Percentiles rank a stretch among this genome's conserved stretches.
Evolutionary conservation across 2,888 invertebrate genomes (phyloP).

Genomic region (Chymomyza amoena): DNA sequence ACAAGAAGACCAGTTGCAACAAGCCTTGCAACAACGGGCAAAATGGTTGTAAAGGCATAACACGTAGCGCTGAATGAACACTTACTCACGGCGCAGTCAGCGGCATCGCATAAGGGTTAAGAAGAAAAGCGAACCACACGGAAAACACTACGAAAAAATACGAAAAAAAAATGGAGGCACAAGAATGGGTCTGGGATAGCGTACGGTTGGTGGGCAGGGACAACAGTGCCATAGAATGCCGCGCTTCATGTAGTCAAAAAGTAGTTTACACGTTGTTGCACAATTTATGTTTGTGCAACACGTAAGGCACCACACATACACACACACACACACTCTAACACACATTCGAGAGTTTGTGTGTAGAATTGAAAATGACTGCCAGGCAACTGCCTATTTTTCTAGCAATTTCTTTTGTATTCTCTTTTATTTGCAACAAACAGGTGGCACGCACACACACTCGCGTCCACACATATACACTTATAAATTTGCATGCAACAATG

Average conservation of each 20-base stretch:
- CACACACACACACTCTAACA: background rate
- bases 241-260: slow-evolving; percentile 69
- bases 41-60: slow-evolving; percentile 55
- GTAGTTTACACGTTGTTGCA: slow-evolving; percentile 76
- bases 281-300: slow-evolving; percentile 75
- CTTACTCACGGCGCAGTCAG: slow-evolving; percentile 29
- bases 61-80: slow-evolving; percentile 63
- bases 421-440: background rate
- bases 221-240: slow-evolving; percentile 40
- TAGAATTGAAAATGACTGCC: slow-evolving; percentile 1
- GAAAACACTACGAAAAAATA: background rate
- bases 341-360: background rate
- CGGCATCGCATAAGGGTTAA: background rate
- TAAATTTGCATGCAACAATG: slow-evolving; percentile 9
- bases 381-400: slow-evolving; percentile 7
- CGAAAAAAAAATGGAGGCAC: slow-evolving; percentile 10
- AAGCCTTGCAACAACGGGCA: slow-evolving; percentile 25
- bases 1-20: slow-evolving; percentile 22
- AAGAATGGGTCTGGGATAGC: slow-evolving; percentile 17
- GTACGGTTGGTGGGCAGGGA: background rate
- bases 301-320: slow-evolving; percentile 51
- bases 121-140: background rate
- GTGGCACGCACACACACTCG: background rate
- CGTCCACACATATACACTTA: background rate
- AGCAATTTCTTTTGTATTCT: background rate